Percentiles rank a stretch among this genome's conserved stretches.
phyloP scores from a whole-genome alignment of 2,113 vertebrate species.

The Halcyon senegalensis region DNA sequence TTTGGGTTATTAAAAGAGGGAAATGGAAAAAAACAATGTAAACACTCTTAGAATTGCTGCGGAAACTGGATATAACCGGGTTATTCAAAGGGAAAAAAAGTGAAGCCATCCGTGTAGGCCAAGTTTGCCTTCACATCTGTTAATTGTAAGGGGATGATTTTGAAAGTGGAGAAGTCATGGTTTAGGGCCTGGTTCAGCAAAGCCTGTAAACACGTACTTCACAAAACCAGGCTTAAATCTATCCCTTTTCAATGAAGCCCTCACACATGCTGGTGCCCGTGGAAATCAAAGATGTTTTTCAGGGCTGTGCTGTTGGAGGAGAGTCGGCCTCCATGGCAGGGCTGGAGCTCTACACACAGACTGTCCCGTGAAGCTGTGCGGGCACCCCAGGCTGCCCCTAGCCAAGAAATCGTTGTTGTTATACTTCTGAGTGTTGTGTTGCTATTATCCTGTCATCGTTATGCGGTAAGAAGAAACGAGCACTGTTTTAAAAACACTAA shows the following conservation, averaged over 20 bases:
- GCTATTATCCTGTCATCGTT: background rate
- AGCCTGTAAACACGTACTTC: background rate
- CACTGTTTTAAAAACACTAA: background rate
- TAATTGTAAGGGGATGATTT: background rate
- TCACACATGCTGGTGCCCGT: background rate
- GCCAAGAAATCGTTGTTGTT: accelerated
- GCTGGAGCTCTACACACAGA: accelerated
- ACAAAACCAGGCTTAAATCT: background rate
- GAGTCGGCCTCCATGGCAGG: accelerated
- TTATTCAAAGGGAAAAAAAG: background rate
- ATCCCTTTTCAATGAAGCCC: background rate
- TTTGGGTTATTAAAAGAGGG: slow-evolving; percentile 17
- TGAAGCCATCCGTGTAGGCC: background rate
- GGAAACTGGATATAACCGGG: slow-evolving; percentile 37
- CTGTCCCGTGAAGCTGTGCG: background rate
- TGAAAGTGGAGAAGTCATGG: background rate
- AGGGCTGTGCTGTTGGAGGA: background rate
- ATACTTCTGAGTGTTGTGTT: background rate
- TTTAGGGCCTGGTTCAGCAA: background rate
- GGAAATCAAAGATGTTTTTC: accelerated
- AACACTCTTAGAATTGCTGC: slow-evolving; percentile 20
- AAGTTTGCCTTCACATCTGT: slow-evolving; percentile 21
- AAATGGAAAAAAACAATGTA: background rate
- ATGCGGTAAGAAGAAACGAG: background rate
- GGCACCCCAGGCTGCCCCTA: background rate